These are phyloP conservation scores for Rhorus exstirpatorius DNA, from an alignment of 2,888 invertebrate species.

Conservation along the genomic window DNA sequence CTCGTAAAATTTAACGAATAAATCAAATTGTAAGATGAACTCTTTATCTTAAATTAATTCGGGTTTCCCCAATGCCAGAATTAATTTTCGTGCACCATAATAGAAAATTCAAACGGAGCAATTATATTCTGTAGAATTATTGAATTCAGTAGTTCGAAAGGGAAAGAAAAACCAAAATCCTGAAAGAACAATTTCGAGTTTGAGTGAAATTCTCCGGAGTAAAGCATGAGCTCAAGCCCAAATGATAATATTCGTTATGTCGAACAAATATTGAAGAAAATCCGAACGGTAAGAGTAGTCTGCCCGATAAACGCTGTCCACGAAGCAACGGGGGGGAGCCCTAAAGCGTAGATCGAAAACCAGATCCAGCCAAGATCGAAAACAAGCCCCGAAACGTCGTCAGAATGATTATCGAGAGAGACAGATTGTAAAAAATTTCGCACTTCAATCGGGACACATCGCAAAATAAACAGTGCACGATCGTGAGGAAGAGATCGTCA, in stretches of 20 bases:
- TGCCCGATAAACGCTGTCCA: neutral
- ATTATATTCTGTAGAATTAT: no score
- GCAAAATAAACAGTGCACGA: slow-evolving; percentile 2
- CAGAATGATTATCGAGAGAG: neutral
- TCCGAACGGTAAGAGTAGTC: neutral
- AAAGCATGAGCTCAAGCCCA: neutral
- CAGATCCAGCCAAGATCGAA: neutral
- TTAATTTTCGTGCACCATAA: no score
- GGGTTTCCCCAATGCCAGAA: no score
- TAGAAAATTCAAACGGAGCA: no score
- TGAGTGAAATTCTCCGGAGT: neutral
- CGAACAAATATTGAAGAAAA: neutral
- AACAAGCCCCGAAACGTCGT: neutral
- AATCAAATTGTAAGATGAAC: no score
- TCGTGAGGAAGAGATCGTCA: slow-evolving; percentile 16
- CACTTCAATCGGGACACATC: neutral
- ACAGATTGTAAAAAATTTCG: neutral
- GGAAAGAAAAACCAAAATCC: no score
- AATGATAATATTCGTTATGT: neutral
- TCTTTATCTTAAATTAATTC: no score
- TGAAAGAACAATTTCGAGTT: neutral
- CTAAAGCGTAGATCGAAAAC: no score
- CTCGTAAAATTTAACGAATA: no score
- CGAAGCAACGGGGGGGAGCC: neutral
- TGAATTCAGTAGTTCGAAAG: no score